Evolutionary conservation across 2,113 vertebrate genomes (phyloP).

Genomic region (Callipepla squamata): DNA sequence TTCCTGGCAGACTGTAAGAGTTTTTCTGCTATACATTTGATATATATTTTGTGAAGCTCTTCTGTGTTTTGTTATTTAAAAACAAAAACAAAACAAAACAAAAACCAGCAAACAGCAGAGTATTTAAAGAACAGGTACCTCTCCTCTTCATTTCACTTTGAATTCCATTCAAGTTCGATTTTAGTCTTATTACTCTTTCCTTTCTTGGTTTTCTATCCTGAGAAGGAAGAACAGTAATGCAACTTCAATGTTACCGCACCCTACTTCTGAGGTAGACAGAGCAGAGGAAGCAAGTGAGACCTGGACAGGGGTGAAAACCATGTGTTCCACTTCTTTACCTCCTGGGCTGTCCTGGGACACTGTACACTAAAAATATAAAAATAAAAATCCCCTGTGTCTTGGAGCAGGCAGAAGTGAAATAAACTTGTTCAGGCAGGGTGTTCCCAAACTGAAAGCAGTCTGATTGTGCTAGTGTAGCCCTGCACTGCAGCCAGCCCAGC

Average conservation of each 20-base stretch:
- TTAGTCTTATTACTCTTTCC: not conserved
- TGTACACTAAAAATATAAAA: not conserved
- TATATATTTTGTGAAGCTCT: not conserved
- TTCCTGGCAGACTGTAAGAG: not conserved
- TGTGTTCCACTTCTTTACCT: not conserved
- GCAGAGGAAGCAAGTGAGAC: not conserved
- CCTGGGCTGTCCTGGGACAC: not conserved
- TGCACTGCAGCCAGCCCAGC: not conserved
- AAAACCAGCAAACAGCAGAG: not conserved
- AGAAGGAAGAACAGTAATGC: accelerated
- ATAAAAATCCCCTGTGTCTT: accelerated
- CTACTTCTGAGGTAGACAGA: accelerated
- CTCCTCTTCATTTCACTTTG: not conserved
- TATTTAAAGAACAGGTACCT: not conserved
- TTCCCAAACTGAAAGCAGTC: not conserved
- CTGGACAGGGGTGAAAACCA: not conserved
- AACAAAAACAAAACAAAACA: too few species aligned
- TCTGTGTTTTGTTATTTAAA: too few species aligned
- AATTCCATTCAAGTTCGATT: not conserved
- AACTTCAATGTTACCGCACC: accelerated
- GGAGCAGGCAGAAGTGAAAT: not conserved
- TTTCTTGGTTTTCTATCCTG: accelerated
- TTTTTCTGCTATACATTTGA: not conserved
- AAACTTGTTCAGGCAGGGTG: accelerated
- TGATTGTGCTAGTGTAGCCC: not conserved